phyloP scores from a whole-genome alignment of 2,888 invertebrate species.

The Apodemia duryi region DNA sequence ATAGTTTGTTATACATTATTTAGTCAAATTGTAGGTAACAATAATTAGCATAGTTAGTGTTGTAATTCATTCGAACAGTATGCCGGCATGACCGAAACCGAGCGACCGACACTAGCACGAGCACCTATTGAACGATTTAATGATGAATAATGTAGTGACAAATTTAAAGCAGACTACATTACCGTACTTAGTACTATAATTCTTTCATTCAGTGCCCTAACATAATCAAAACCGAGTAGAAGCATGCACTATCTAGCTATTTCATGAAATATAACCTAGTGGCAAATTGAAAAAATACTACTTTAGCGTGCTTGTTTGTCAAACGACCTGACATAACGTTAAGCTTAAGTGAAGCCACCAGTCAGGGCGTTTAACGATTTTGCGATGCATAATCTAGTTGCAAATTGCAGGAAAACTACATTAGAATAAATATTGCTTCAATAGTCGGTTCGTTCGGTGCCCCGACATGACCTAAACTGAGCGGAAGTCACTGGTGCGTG shows the following conservation, averaged over 20 bases:
- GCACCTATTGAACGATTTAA: no score
- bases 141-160: no score
- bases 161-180: no score
- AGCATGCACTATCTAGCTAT: background rate
- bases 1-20: no score
- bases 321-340: no score
- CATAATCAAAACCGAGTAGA: background rate
- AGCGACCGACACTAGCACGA: no score
- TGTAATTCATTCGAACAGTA: background rate
- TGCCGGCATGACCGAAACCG: background rate
- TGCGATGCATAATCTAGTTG: background rate
- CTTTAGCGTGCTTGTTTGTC: no score
- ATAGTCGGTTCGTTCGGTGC: constrained; percentile 21
- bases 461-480: constrained; percentile 12
- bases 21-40: no score
- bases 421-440: constrained; percentile 34
- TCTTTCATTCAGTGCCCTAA: background rate
- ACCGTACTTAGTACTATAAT: background rate
- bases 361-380: no score
- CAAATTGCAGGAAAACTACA: constrained; percentile 21
- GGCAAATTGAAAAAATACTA: no score
- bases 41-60: background rate
- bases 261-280: no score
- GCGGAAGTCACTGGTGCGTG: constrained; percentile 20
- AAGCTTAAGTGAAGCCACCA: no score